Evolutionary conservation across 30 jellyfish, hydroid and myxozoan genomes (phyloP), one percentile per base, ranked within the genome.

Genomic region (Chrysaora quinquecirrha): DNA sequence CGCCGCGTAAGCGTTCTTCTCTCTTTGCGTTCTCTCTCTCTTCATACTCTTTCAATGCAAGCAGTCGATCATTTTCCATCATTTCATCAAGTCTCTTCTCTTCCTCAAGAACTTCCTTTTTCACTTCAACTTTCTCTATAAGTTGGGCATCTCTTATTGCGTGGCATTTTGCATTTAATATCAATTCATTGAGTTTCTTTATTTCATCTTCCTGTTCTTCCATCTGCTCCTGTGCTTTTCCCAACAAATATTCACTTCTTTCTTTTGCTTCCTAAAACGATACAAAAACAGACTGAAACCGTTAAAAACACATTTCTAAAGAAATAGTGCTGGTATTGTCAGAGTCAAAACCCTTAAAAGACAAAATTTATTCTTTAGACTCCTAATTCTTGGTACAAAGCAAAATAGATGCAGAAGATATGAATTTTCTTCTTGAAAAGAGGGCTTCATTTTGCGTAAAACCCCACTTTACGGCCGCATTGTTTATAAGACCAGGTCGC

Each of bases 131-230:
- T 73, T 95, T 95, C 71, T 95, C 99, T 12, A 95, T 71, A 21
- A 95, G 82, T 67, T 95, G 99, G 23, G 96, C 96, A 80, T 95
- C 99, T 43, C 99, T 76, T 25, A 95, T 95, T 0, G 99, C 99
- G 85, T 95, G 99, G 48, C 99, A 95, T 73, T 95, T 95, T 1
- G 99, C 99, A 83, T 95, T 95, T 30, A 95, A 52, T 21, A 95
- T 95, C 31, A 87, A 56, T 70, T 95, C 99, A 61, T 95, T 95
- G 35, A 95, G 70, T 69, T 95, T 95, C 78, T 95, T 95, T 66
- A 95, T 95, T 48, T 95, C 99, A 79, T 95, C 99, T 71, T 95
- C 99, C 64, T 95, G 93, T 30, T 95, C 99, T 38, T 95, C 99
- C 93, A 95, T 88, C 60, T 95, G 97, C 69, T 88, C 99, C 33